Evolutionary conservation across 92 coral and sea anemone species (phyloP).

Genomic region (Palythoa grandis): DNA sequence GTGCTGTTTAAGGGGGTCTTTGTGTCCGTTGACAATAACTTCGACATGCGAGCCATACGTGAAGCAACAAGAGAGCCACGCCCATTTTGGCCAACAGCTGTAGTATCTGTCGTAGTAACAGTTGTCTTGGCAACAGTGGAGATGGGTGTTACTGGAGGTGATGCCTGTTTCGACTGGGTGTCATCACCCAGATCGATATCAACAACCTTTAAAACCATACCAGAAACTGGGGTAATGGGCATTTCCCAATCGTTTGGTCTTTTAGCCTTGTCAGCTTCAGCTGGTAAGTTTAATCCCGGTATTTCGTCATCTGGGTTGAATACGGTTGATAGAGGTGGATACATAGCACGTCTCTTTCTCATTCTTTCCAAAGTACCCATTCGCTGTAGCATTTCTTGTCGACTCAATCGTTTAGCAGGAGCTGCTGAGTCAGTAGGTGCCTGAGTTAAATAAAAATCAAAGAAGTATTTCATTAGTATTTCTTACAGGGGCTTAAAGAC

Average conservation of each 20-base stretch:
- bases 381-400: slow-evolving; percentile 42
- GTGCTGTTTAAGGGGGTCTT: slow-evolving; percentile 36
- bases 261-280: slow-evolving; percentile 11
- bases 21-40: slow-evolving; percentile 69
- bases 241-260: slow-evolving; percentile 34
- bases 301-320: slow-evolving; percentile 74
- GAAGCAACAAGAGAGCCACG: slow-evolving; percentile 67
- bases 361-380: slow-evolving; percentile 78
- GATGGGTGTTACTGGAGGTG: slow-evolving; percentile 25
- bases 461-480: background rate
- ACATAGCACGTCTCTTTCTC: slow-evolving; percentile 90
- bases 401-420: slow-evolving; percentile 24
- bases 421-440: slow-evolving; percentile 7
- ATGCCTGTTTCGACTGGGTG: slow-evolving; percentile 5
- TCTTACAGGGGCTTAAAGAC: background rate
- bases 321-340: slow-evolving; percentile 89
- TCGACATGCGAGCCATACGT: slow-evolving; percentile 71
- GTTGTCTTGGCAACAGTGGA: slow-evolving; percentile 35
- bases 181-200: slow-evolving; percentile 77
- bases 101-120: slow-evolving; percentile 1
- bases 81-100: slow-evolving; percentile 6
- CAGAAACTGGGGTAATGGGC: slow-evolving; percentile 48
- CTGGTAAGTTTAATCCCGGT: slow-evolving; percentile 5
- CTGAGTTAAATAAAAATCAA: background rate
- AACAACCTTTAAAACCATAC: slow-evolving; percentile 73